Percentiles rank a stretch among this genome's conserved stretches.
phyloP scores from a whole-genome alignment of 2,888 invertebrate genomes.

The Pherbina coryleti region DNA sequence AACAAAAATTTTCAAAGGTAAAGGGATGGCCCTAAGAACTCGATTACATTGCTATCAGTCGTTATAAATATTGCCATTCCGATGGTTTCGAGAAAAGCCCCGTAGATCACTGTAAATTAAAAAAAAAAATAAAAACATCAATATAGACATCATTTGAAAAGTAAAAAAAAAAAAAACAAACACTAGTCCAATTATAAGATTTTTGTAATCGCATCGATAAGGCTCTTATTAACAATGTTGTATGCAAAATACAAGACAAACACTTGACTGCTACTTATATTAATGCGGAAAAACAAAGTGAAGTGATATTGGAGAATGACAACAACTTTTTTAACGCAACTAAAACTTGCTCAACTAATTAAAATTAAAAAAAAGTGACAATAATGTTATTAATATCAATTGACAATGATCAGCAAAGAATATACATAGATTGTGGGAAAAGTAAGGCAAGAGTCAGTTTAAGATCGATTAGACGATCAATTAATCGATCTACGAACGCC shows the following conservation, averaged over 20 bases:
- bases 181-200: too few relatives aligned
- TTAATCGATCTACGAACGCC: background rate
- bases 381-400: background rate
- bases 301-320: background rate
- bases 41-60: too few relatives aligned
- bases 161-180: too few relatives aligned
- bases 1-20: too few relatives aligned
- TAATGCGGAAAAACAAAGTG: conserved; percentile 51
- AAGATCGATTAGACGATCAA: background rate
- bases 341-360: background rate
- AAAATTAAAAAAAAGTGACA: background rate
- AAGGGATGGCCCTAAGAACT: too few relatives aligned
- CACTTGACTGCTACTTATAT: conserved; percentile 31
- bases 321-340: background rate
- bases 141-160: too few relatives aligned
- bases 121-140: too few relatives aligned
- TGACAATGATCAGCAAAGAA: background rate
- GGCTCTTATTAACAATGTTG: background rate
- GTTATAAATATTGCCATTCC: too few relatives aligned
- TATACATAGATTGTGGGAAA: background rate
- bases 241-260: background rate
- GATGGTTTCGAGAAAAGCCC: too few relatives aligned
- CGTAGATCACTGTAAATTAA: too few relatives aligned
- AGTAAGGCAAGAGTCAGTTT: background rate
- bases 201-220: background rate